phyloP scores from a whole-genome alignment of 2,797 vertebrate genomes.

The Serranus cabrilla region DNA sequence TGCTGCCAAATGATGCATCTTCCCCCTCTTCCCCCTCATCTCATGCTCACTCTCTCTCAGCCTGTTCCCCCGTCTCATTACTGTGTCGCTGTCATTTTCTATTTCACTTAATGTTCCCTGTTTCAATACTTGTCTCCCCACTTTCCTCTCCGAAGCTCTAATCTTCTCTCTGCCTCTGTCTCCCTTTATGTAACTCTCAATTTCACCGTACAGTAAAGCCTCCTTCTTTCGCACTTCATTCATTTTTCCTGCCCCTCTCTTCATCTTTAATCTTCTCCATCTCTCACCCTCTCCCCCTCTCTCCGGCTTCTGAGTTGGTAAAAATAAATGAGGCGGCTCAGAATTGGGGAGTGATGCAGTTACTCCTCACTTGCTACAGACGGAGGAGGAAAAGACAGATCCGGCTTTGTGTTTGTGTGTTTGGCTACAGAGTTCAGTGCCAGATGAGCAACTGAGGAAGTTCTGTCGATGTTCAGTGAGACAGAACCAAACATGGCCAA shows the following conservation, averaged over 20 bases:
- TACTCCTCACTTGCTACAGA: background rate
- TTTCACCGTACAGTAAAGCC: constrained; percentile 13
- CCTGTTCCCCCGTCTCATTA: constrained; percentile 18
- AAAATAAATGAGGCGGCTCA: constrained; percentile 34
- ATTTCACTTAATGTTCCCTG: constrained; percentile 10
- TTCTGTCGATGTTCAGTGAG: constrained; percentile 37
- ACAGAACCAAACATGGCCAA: constrained; percentile 15
- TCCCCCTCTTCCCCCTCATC: background rate
- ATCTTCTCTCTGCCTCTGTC: constrained; percentile 27
- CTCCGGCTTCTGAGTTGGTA: background rate
- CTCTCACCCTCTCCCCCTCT: background rate
- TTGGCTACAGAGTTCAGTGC: constrained; percentile 6
- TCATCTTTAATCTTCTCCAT: constrained; percentile 29
- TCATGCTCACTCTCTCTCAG: background rate
- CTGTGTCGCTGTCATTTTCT: constrained; percentile 19
- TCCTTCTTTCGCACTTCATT: background rate
- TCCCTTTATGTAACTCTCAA: constrained; percentile 30
- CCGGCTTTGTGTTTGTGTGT: constrained; percentile 29
- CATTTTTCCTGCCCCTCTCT: constrained; percentile 1
- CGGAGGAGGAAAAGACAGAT: constrained; percentile 24
- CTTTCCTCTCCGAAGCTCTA: constrained; percentile 19
- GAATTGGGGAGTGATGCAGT: constrained; percentile 14
- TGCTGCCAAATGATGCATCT: background rate
- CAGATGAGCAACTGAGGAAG: constrained; percentile 9
- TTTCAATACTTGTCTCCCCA: constrained; percentile 20